Conservation (phyloP, 2,113 vertebrate genomes). For the Glareola pratincola region DNA sequence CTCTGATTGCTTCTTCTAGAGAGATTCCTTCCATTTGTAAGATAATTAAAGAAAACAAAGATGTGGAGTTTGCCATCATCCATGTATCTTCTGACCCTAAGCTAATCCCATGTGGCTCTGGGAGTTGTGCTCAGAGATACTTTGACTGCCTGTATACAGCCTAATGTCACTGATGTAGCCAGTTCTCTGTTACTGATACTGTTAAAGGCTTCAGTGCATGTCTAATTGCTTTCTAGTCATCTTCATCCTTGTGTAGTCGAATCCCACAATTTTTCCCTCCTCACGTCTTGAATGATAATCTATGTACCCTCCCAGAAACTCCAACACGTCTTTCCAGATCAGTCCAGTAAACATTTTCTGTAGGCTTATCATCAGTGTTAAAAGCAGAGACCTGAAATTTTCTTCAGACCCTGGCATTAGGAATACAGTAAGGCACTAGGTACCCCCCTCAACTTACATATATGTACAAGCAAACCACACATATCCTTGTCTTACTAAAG, state of each 20-base stretch:
- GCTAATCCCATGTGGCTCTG: fast-evolving
- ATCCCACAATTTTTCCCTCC: not conserved
- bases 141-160: not conserved
- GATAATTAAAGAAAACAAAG: not conserved
- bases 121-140: not conserved
- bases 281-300: not conserved
- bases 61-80: not conserved
- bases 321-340: not conserved
- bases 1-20: not conserved
- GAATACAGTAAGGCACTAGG: not conserved
- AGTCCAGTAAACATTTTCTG: not conserved
- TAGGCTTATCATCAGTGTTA: not conserved
- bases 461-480: not conserved
- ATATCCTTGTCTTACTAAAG: not conserved
- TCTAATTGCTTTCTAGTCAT: not conserved
- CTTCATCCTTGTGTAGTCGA: not conserved
- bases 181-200: not conserved
- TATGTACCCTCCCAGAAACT: not conserved
- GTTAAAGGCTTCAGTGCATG: not conserved
- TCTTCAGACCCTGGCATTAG: not conserved
- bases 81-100: not conserved
- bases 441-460: not conserved
- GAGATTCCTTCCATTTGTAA: not conserved
- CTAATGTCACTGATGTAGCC: not conserved
- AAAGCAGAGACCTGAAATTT: not conserved